Base-by-base conservation (phyloP, 2,888 invertebrate genomes). In the Strigamia crassipes region DNA sequence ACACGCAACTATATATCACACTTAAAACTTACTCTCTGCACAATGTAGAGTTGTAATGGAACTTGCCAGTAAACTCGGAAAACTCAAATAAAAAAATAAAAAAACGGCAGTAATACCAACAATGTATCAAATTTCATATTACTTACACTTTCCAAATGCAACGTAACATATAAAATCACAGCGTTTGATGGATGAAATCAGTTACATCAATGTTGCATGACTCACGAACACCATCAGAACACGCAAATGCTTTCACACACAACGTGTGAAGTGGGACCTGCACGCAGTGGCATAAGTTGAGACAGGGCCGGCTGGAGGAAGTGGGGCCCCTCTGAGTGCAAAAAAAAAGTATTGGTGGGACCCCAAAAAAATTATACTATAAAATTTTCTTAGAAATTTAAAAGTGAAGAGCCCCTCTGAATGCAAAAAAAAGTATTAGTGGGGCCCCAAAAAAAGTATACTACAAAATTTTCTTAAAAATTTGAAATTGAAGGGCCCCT, bases 181-280 rank as follows among this genome's bases (percentile, higher is more conserved):
- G 61, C 21, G 6, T 61, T 61, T 10, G 61, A 61, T 61, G 61
- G 61, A 18, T 66, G 61, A 66, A 66, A 66, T 66, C 61, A 66
- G 21, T 18, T 66, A 18, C 61, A 66, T 66, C 61, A 66, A 66
- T 66, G 21, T 66, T 66, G 21, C 61, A 66, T 66, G 61, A 66
- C 61, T 66, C 61, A 66, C 18, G 21, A 66, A 23, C 61, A 61
- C 13, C 15, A 61, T 42, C 27, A 27, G 21, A 61, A 61, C 61
- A 66, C 61, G 61, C 61, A 66, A 66, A 66, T 66, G 61, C 61
- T 66, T 66, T 66, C 61, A 66, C 15, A 21, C 61, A n/a, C 61
- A 61, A 61, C 18, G 5, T n/a, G 21, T 42, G 42, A n/a, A n/a
- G n/a, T n/a, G n/a, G n/a, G 42, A 12, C 15, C 38, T 38, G 10